These are phyloP conservation scores for Ceyx cyanopectus DNA, from an alignment of 2,113 vertebrate species.

Conservation along the genomic window DNA sequence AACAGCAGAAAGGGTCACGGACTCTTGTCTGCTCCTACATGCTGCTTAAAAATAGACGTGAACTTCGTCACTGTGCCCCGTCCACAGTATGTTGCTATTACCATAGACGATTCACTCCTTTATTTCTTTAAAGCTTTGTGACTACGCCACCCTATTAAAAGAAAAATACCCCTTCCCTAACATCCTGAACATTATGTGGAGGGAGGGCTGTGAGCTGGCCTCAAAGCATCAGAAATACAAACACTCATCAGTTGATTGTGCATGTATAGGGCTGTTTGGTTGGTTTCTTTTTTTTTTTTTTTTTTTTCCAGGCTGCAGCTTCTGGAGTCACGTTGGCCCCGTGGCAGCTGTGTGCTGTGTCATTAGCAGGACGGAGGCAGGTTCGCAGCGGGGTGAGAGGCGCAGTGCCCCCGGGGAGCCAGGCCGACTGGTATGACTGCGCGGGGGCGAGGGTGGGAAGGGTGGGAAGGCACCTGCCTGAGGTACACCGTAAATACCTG, in stretches of 20 bases:
- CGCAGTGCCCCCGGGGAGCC: neutral
- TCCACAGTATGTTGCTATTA: conserved; percentile 38
- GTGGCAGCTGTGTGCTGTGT: conserved; percentile 30
- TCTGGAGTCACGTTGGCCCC: conserved; percentile 39
- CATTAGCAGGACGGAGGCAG: conserved; percentile 40
- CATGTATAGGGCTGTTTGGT: neutral
- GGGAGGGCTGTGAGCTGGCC: conserved; percentile 54
- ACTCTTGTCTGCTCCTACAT: conserved; percentile 15
- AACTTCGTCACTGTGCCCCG: conserved; percentile 24
- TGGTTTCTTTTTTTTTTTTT: neutral
- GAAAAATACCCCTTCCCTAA: conserved; percentile 64
- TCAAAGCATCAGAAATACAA: conserved; percentile 63
- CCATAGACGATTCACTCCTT: conserved; percentile 25
- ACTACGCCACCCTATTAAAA: conserved; percentile 64
- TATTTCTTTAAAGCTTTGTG: conserved; percentile 61
- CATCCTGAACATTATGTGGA: conserved; percentile 52
- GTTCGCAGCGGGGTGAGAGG: neutral
- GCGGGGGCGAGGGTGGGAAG: neutral
- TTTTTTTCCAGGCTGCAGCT: neutral
- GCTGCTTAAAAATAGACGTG: conserved; percentile 47
- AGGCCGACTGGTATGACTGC: conserved; percentile 1
- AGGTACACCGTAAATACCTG: conserved; percentile 12
- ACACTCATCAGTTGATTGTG: conserved; percentile 67
- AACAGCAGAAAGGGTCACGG: neutral
- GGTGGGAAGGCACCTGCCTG: conserved; percentile 15